A percentile compares a stretch with the other conserved stretches of the same genome.
Evolutionary conservation across 64 coral and sea anemone species (phyloP).

Genomic region (Trachythela sp.): DNA sequence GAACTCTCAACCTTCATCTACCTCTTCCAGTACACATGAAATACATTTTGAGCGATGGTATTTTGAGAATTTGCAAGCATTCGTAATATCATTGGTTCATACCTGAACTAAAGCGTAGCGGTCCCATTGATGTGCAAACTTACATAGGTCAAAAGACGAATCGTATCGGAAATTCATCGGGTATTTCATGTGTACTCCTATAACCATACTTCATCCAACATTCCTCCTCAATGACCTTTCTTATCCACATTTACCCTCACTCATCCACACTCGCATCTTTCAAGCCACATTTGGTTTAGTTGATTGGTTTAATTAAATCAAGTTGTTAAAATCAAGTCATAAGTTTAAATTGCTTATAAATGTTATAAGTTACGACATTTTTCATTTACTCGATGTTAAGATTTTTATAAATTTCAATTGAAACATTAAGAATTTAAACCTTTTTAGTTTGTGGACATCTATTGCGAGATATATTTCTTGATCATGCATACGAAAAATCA

Average conservation of each 20-base stretch:
- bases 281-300: slow-evolving; percentile 23
- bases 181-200: not conserved
- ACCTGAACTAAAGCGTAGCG: not conserved
- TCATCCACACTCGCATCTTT: not conserved
- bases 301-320: not conserved
- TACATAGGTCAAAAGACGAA: not conserved
- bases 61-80: not conserved
- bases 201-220: not conserved
- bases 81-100: not conserved
- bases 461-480: no score
- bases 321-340: not conserved
- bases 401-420: not conserved
- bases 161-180: not conserved
- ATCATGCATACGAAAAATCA: no score
- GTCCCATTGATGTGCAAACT: not conserved
- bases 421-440: not conserved
- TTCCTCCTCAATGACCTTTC: not conserved
- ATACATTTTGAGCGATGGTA: not conserved
- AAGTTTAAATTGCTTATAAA: no score
- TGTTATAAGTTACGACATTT: no score
- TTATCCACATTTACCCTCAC: not conserved
- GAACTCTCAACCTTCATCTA: not conserved
- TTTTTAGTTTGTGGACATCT: not conserved
- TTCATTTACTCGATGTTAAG: not conserved
- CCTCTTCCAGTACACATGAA: not conserved